These are phyloP conservation scores for Pygoscelis antarcticus DNA, from an alignment of 2,113 vertebrate species.

Conservation along the genomic window DNA sequence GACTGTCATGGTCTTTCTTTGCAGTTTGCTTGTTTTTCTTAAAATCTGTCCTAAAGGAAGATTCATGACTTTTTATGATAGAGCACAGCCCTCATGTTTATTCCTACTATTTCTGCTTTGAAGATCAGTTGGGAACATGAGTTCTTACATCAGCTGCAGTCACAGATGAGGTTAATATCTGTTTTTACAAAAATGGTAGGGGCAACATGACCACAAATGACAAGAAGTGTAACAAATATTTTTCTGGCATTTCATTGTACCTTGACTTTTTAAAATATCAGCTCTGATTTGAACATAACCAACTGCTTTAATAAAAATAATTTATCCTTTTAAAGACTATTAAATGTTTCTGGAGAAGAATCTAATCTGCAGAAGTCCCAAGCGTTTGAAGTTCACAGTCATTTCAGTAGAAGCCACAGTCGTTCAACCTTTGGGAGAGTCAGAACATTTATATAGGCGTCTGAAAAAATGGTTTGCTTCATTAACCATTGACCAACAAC, in stretches of 20 bases:
- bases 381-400: not conserved
- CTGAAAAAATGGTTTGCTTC: not conserved
- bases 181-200: not conserved
- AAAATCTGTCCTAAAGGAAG: slow-evolving; percentile 37
- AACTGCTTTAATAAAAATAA: not conserved
- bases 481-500: not conserved
- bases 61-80: slow-evolving; percentile 11
- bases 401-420: not conserved
- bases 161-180: not conserved
- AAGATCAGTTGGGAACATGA: slow-evolving; percentile 24
- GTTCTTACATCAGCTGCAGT: not conserved
- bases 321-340: not conserved
- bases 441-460: not conserved
- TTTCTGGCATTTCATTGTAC: not conserved
- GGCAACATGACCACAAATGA: not conserved
- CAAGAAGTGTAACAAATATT: slow-evolving; percentile 22
- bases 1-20: slow-evolving; percentile 37
- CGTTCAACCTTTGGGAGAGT: not conserved
- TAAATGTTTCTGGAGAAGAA: not conserved
- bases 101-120: slow-evolving; percentile 43
- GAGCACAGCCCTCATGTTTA: slow-evolving; percentile 28
- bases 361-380: not conserved
- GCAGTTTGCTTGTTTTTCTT: slow-evolving; percentile 27
- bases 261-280: slow-evolving; percentile 29
- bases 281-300: not conserved